Percentiles rank a stretch among this genome's conserved stretches.
phyloP scores from a whole-genome alignment of 2,797 vertebrate species.

The Limosa lapponica region DNA sequence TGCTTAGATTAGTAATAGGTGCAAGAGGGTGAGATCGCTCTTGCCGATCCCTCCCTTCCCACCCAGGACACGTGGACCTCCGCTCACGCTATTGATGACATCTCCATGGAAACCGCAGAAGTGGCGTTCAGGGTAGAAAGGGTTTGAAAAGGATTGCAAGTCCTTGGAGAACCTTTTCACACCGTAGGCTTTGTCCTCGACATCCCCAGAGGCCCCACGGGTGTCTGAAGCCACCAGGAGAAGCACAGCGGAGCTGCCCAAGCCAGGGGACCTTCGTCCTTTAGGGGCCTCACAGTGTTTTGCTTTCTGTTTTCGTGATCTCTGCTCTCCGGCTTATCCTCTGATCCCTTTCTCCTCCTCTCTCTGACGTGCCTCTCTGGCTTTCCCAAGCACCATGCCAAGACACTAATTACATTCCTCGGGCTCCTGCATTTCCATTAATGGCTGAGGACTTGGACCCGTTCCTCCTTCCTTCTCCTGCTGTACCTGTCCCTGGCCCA shows the following conservation, averaged over 20 bases:
- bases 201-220: not conserved
- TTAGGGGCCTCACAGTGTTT: not conserved
- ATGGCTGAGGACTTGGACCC: constrained; percentile 7
- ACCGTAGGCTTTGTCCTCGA: not conserved
- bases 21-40: not conserved
- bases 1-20: not conserved
- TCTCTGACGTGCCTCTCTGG: not conserved
- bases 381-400: constrained; percentile 55
- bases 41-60: not conserved
- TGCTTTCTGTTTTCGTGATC: constrained; percentile 31
- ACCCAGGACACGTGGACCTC: rapidly evolving
- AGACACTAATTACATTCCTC: not conserved
- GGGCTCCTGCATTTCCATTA: not conserved
- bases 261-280: not conserved
- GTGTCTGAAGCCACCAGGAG: not conserved
- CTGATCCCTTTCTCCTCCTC: constrained; percentile 31
- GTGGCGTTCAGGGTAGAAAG: not conserved
- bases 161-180: not conserved
- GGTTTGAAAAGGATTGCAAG: not conserved
- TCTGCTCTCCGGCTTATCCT: constrained; percentile 16
- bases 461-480: not conserved
- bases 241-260: not conserved
- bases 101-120: not conserved
- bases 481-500: not conserved
- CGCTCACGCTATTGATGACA: rapidly evolving